Evolutionary conservation across 2,888 invertebrate species (phyloP).

Genomic region (Leptodirus hochenwartii): DNA sequence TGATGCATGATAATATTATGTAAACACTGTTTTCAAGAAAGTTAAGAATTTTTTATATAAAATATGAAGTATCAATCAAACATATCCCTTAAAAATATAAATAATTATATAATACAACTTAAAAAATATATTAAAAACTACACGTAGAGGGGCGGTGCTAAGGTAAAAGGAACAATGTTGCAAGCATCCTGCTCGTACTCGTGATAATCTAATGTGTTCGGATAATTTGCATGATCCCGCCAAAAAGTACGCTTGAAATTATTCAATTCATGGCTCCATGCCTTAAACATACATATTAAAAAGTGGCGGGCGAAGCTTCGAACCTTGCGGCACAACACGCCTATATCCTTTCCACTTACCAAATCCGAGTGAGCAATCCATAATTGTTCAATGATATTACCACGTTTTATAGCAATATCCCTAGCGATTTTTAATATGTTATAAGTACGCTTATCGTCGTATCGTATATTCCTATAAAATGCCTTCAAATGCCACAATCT

Average conservation of each 20-base stretch:
- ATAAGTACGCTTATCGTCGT: slow-evolving; percentile 25
- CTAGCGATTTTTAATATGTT: slow-evolving; percentile 26
- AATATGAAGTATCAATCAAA: too few relatives aligned
- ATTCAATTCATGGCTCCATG: slow-evolving; percentile 32
- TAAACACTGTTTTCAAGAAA: too few relatives aligned
- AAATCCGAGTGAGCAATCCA: slow-evolving; percentile 35
- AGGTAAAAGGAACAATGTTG: slow-evolving; percentile 17
- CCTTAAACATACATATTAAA: slow-evolving; percentile 27
- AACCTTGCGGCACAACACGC: too few relatives aligned
- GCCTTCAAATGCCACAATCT: slow-evolving; percentile 34
- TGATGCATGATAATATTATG: too few relatives aligned
- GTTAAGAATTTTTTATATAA: too few relatives aligned
- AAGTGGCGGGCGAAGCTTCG: slow-evolving; percentile 2
- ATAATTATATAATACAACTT: too few relatives aligned
- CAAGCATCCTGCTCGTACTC: slow-evolving; percentile 26
- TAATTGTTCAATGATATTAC: slow-evolving; percentile 26
- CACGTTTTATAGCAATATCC: slow-evolving; percentile 23
- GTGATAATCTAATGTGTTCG: slow-evolving; percentile 28
- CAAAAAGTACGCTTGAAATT: slow-evolving; percentile 29
- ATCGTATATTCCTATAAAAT: slow-evolving; percentile 31
- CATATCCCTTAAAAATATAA: too few relatives aligned
- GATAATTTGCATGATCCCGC: slow-evolving; percentile 29
- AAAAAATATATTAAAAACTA: too few relatives aligned
- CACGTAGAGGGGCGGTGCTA: slow-evolving; percentile 14
- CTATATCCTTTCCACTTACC: too few relatives aligned